A percentile compares a stretch with the other conserved stretches of the same genome.
phyloP scores from a whole-genome alignment of 2,797 vertebrate species.

The Pelochelys cantorii region DNA sequence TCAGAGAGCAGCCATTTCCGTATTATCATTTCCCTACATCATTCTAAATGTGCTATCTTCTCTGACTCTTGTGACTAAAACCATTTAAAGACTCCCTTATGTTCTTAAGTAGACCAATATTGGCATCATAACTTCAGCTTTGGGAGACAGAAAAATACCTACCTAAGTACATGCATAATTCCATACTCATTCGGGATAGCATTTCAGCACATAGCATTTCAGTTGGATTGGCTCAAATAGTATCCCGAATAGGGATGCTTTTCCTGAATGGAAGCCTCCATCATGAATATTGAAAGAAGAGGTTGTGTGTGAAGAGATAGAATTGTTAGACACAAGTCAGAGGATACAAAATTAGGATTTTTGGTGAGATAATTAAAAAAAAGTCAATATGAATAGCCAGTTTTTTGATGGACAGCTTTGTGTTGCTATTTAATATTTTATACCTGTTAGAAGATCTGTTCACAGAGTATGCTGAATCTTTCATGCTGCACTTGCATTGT shows the following conservation, averaged over 20 bases:
- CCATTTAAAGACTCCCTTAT: neutral
- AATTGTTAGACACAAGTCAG: neutral
- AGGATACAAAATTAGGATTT: neutral
- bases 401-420: neutral
- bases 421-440: neutral
- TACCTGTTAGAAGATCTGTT: neutral
- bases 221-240: fast-evolving
- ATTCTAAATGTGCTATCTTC: neutral
- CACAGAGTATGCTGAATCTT: neutral
- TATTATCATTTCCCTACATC: neutral
- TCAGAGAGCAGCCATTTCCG: neutral
- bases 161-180: neutral
- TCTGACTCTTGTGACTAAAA: neutral
- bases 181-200: neutral
- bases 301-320: neutral
- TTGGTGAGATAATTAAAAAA: fast-evolving
- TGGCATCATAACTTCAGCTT: neutral
- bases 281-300: neutral
- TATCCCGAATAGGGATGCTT: neutral
- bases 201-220: neutral
- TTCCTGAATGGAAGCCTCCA: neutral
- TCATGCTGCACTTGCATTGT: neutral
- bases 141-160: neutral
- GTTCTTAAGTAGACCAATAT: neutral
- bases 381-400: neutral